phyloP scores from a whole-genome alignment of 1,140 invertebrate genomes.

The Micrasema longulum region DNA sequence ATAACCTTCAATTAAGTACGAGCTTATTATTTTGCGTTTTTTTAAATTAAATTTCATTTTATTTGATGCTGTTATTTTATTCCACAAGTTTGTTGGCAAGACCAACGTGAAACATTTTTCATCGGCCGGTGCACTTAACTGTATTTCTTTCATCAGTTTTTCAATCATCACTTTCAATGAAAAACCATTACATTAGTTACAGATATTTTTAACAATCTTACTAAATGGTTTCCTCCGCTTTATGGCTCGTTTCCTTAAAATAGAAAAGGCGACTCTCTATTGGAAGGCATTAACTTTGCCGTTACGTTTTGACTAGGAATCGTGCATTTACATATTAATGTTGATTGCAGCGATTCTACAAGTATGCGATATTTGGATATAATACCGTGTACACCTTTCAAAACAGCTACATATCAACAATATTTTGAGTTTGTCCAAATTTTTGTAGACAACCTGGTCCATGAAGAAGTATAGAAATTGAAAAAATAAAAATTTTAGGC shows the following conservation, averaged over 20 bases:
- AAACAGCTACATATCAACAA: not conserved
- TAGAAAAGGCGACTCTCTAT: not conserved
- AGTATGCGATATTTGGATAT: not conserved
- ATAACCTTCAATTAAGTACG: too few species aligned
- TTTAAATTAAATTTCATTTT: too few species aligned
- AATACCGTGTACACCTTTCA: conserved; percentile 23
- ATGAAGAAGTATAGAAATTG: too few species aligned
- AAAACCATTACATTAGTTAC: not conserved
- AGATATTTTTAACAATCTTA: conserved; percentile 27
- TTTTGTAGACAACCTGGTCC: too few species aligned
- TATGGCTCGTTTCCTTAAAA: too few species aligned
- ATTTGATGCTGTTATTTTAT: too few species aligned
- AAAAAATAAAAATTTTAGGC: too few species aligned
- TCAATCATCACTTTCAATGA: not conserved
- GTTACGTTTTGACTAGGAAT: conserved; percentile 33
- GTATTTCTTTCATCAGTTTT: conserved; percentile 2
- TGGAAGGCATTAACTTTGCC: conserved; percentile 5
- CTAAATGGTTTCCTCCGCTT: conserved; percentile 20
- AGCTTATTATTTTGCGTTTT: too few species aligned
- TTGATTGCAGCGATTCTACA: conserved; percentile 28
- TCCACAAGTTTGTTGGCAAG: too few species aligned
- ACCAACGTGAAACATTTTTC: conserved; percentile 9
- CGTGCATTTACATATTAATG: conserved; percentile 38
- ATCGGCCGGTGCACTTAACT: conserved; percentile 33
- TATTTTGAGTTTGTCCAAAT: too few species aligned